Percentiles rank a stretch among this genome's conserved stretches.
Conservation (phyloP, 2,113 vertebrate species). For the Sceloporus undulatus region DNA sequence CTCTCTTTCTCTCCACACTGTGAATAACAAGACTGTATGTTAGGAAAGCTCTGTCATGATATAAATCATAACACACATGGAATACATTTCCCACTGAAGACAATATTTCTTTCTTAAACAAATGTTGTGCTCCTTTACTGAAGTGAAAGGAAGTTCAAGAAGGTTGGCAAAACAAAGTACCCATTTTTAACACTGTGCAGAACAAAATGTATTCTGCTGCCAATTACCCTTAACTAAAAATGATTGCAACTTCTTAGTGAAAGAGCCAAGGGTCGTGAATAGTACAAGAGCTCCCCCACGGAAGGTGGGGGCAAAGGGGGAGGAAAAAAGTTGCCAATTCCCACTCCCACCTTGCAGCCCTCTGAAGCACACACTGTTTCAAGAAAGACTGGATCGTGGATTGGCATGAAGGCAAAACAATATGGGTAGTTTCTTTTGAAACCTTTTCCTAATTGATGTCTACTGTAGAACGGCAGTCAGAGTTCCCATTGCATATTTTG, state of each 20-base stretch:
- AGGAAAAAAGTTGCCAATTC: neutral
- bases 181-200: slow-evolving; percentile 79
- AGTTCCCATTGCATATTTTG: neutral
- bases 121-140: slow-evolving; percentile 79
- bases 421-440: neutral
- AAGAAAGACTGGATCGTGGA: neutral
- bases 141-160: slow-evolving; percentile 81
- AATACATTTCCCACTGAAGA: slow-evolving; percentile 83
- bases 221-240: slow-evolving; percentile 74
- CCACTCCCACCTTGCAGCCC: neutral
- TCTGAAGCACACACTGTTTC: neutral
- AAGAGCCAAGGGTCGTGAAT: slow-evolving; percentile 64
- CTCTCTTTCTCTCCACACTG: slow-evolving; percentile 14
- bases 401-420: neutral
- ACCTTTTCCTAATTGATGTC: neutral
- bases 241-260: slow-evolving; percentile 72
- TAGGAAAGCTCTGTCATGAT: slow-evolving; percentile 79
- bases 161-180: slow-evolving; percentile 82
- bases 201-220: slow-evolving; percentile 76
- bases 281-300: slow-evolving; percentile 53
- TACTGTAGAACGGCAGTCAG: neutral
- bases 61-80: slow-evolving; percentile 86
- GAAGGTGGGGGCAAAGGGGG: too few relatives aligned
- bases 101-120: slow-evolving; percentile 86
- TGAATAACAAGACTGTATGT: slow-evolving; percentile 79